Evolutionary conservation across 2,888 invertebrate species (phyloP), one percentile per base, ranked within the genome.

Genomic region (Scrobipalpa costella): DNA sequence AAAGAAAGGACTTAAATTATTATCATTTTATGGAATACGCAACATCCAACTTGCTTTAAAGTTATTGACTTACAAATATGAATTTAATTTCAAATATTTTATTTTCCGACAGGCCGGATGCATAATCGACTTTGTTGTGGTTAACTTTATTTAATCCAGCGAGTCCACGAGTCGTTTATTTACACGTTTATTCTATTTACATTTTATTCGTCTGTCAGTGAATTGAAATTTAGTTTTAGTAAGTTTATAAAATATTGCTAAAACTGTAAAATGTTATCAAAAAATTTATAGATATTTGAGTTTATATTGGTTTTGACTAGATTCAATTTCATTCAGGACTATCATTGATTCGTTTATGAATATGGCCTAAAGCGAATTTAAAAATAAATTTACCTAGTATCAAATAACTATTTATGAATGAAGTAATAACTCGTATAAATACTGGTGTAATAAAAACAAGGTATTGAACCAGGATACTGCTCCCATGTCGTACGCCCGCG

Each of bases 61-160:
- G 50, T 52, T 21, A 52, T 52, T 11, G 21, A 52, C 50, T 52
- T 13, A 52, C 50, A 52, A 52, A 52, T 8, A 52, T n/a, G 11
- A n/a, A 40, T 21, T 50, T 50, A 9, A 19, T 50, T 17, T 47
- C 17, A 15, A 11, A 13, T 27, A 52, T 52, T 52, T 52, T 13
- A 52, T 52, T 52, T 52, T 19, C 19, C 21, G 7, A 21, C 5
- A 52, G 21, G 27, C 21, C 17, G 17, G 11, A 50, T 21, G 13
- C 7, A 13, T 27, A 2, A 19, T 17, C 9, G 50, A 52, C 21
- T 52, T 52, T 52, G 13, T 21, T 13, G 13, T 7, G 44, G 44
- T 44, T 44, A 44, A 44, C n/a, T 44, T 44, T 44, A 44, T 44
- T 44, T 15, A 15, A 2, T 40, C 15, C 44, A 15, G 44, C 15